Base-by-base conservation (phyloP, 2,888 invertebrate genomes). In the Orthosia cruda region DNA sequence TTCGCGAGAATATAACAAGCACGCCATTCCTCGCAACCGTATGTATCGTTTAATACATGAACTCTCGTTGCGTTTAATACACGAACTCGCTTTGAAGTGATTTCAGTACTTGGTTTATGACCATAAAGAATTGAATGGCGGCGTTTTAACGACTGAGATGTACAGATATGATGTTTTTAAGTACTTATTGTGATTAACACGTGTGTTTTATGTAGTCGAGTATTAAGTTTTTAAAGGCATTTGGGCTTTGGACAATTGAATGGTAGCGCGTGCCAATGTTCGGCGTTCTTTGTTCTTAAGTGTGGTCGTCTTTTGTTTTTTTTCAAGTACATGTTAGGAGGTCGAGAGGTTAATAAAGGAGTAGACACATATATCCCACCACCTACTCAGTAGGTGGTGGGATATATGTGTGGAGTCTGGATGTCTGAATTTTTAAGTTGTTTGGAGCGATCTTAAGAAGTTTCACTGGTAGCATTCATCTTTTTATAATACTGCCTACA, bases 121-220 rank as follows among this genome's bases (percentile, higher is more conserved):
- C 83, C 88, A 88, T 89, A 89, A 84, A 88, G 75, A 88, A 93
- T 93, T 91, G 91, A 92, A 91, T 87, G 87, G 87, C 88, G 85
- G 87, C 84, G 86, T 89, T 93, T 93, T 93, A 93, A 92, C 89
- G 89, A 91, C 88, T 87, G 77, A 89, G 89, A 92, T 92, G 90
- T 88, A 90, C 88, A 90, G 89, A 90, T 88, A 87, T 91, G 91
- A 86, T 88, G 86, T 83, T 89, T 86, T 89, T 86, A 67, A 71
- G 89, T 88, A 90, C 84, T 87, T 86, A 85, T 89, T 84, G 83
- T 87, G 83, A 89, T 89, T 89, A 70, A 68, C 87, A 87, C 80
- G 85, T 85, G 86, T 32, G 68, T 45, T 76, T 67, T 73, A 63
- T 66, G 68, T 32, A 16, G 15, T 65, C 5, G 3, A 26, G 23